Evolutionary conservation across 2,113 vertebrate genomes (phyloP), one percentile per base, ranked within the genome.

Genomic region (Hyla sarda): DNA sequence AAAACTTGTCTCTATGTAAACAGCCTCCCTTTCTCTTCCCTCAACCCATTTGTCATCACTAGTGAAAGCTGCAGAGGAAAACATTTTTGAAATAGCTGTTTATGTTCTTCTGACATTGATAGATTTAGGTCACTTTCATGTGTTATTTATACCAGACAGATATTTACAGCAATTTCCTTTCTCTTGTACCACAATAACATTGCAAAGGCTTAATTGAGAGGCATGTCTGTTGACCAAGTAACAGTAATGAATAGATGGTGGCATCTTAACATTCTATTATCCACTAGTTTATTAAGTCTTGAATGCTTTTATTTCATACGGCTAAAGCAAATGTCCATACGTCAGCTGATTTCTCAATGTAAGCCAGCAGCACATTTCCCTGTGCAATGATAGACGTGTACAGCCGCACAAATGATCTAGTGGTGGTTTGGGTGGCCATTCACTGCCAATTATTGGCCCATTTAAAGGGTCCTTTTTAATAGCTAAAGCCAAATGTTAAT

Each of bases 71-170:
- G 25, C 11, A 50, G 25, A 48, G 28, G 28, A 71, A 67, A 82
- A 47, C 10, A 47, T 34, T 5, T 41, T 81, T 65, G 11, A 58
- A 28, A 82, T 82, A 50, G 41, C 3, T 67, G 41, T 69, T 82
- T 69, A 69, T 82, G n/a, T 17, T 69, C 60, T 34, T 41, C 41
- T 82, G 60, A 69, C 41, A 69, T 48, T 82, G 80, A 69, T 82
- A 19, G 60, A 82, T 82, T 69, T 82, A 48, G 60, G 80, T 82
- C 60, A 69, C 45, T 82, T 81, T 9, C 9, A 47, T 32, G 60
- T 82, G 62, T 69, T 82, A 82, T 82, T 82, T 82, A 82, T 82
- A 82, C 69, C 37, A 4, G n/a, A 14, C 2, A 28, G 60, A 82
- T 69, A 32, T 32, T 50, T 30, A 30, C 25, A 48, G 45, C 25